phyloP scores from a whole-genome alignment of 2,797 vertebrate genomes.

The Eulemur coronatus region DNA sequence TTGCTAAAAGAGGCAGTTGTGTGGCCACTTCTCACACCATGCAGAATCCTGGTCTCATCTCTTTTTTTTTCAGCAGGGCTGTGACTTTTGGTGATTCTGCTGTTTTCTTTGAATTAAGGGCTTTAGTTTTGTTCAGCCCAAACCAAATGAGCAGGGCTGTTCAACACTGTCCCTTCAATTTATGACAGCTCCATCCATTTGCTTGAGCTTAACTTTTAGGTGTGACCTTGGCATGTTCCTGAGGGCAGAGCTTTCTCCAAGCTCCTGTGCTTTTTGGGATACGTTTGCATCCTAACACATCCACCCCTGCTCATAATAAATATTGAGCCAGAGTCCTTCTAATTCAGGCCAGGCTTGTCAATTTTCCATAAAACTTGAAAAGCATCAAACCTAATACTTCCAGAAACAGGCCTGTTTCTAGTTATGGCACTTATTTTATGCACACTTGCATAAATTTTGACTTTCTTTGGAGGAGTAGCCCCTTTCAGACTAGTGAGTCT shows the following conservation, averaged over 20 bases:
- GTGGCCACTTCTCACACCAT: not conserved
- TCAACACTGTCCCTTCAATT: not conserved
- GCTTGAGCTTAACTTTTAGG: not conserved
- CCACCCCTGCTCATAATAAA: not conserved
- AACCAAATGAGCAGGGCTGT: not conserved
- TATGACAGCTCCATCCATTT: not conserved
- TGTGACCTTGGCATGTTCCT: not conserved
- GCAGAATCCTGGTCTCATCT: not conserved
- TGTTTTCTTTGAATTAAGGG: not conserved
- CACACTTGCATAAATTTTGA: not conserved
- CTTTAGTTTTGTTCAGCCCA: not conserved
- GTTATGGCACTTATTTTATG: not conserved
- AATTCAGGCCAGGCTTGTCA: not conserved
- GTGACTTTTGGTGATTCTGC: not conserved
- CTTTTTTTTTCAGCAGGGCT: not conserved
- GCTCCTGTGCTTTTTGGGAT: not conserved
- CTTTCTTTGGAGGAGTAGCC: not conserved
- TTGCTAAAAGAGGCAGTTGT: not conserved
- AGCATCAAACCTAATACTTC: not conserved
- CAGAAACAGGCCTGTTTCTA: not conserved
- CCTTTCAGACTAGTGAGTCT: not conserved
- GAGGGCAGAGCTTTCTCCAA: not conserved
- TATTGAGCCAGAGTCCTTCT: not conserved
- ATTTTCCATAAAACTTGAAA: constrained; percentile 31
- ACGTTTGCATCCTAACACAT: not conserved